phyloP scores from a whole-genome alignment of 2,797 vertebrate species.

The Sebastes hubbsi region DNA sequence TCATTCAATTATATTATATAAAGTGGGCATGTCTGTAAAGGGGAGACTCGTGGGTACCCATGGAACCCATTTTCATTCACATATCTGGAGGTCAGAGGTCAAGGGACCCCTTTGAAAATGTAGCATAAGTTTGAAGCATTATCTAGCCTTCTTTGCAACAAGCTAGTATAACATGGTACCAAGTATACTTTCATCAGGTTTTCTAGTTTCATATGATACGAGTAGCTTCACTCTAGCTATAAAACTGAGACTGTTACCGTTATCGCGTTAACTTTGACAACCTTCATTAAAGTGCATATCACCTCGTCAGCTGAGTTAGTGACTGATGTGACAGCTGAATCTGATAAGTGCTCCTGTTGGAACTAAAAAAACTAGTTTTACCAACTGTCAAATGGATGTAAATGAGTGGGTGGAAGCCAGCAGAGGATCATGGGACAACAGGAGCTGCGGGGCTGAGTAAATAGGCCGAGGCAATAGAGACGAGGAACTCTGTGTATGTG shows the following conservation, averaged over 20 bases:
- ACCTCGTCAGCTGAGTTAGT: background rate
- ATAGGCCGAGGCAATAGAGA: conserved; percentile 44
- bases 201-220: too few relatives aligned
- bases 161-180: background rate
- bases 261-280: too few relatives aligned
- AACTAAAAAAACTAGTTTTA: conserved; percentile 21
- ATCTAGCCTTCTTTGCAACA: background rate
- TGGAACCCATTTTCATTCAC: too few relatives aligned
- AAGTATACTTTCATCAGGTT: background rate
- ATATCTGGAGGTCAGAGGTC: too few relatives aligned
- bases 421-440: conserved; percentile 6
- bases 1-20: too few relatives aligned
- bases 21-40: too few relatives aligned
- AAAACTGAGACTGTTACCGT: too few relatives aligned
- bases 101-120: too few relatives aligned
- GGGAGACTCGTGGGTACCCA: too few relatives aligned
- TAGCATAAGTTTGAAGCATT: too few relatives aligned
- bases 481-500: background rate
- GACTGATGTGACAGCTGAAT: background rate
- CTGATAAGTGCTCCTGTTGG: background rate
- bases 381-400: conserved; percentile 28
- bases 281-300: background rate
- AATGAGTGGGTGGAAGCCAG: background rate
- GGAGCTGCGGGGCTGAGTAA: conserved; percentile 19
- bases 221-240: too few relatives aligned